A percentile compares a stretch with the other conserved stretches of the same genome.
Conservation (phyloP, 2,113 vertebrate species). For the Pantherophis guttatus region DNA sequence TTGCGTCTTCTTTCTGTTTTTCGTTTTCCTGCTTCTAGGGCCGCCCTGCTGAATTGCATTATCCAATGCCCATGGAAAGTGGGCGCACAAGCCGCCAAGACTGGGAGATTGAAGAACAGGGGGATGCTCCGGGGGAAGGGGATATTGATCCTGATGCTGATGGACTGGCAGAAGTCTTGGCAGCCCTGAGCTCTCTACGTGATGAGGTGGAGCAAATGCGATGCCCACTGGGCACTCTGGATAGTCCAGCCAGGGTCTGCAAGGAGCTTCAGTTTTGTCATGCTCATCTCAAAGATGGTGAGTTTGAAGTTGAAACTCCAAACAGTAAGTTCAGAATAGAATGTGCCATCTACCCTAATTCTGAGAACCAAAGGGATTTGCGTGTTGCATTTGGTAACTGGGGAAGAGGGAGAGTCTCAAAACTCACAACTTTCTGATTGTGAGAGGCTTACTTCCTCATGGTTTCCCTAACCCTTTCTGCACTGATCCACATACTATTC, state of each 20-base stretch:
- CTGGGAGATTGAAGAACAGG: conserved; percentile 20
- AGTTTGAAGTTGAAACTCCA: neutral
- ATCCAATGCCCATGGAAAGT: conserved; percentile 70
- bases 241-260: conserved; percentile 85
- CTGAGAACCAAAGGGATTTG: neutral
- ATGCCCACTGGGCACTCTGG: conserved; percentile 79
- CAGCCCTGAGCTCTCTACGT: conserved; percentile 83
- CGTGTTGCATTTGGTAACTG: neutral
- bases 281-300: conserved; percentile 81
- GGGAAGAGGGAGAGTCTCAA: neutral
- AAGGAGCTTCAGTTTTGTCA: conserved; percentile 85
- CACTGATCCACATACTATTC: neutral
- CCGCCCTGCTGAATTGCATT: conserved; percentile 64
- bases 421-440: neutral
- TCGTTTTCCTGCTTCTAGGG: conserved; percentile 66
- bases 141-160: conserved; percentile 43
- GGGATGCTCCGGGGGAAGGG: conserved; percentile 55
- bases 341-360: neutral
- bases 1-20: neutral
- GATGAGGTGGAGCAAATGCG: conserved; percentile 81
- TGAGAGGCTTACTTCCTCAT: rapidly evolving
- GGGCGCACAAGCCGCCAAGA: conserved; percentile 67
- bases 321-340: no score
- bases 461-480: neutral
- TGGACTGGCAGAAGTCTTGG: conserved; percentile 89